These are phyloP conservation scores for Saimiri boliviensis DNA, from an alignment of 2,113 vertebrate genomes.

Conservation along the genomic window DNA sequence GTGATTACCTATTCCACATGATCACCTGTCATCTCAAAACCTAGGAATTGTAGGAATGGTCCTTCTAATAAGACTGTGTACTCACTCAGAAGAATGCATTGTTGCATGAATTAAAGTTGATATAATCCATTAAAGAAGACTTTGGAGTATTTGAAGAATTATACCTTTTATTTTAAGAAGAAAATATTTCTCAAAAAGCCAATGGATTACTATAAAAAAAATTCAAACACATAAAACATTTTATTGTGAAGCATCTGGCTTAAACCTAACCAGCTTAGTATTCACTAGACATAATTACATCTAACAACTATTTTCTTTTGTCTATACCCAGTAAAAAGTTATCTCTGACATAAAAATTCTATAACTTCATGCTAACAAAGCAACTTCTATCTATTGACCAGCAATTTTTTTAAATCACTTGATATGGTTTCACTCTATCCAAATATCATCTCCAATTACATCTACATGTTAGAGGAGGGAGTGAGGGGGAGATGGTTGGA, in stretches of 20 bases:
- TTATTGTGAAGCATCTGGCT: neutral
- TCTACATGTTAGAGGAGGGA: no score
- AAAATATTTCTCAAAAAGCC: neutral
- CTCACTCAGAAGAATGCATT: neutral
- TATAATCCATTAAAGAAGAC: neutral
- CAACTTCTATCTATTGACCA: neutral
- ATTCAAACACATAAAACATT: neutral
- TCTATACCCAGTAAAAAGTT: neutral
- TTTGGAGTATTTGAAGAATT: neutral
- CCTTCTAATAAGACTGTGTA: neutral
- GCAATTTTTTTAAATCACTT: neutral
- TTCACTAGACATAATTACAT: neutral
- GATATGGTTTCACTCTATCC: no score
- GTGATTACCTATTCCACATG: neutral
- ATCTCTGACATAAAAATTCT: neutral
- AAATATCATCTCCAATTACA: no score
- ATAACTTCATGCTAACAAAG: neutral
- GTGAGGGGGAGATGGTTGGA: no score
- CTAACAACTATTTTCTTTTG: neutral
- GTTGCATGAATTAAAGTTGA: neutral
- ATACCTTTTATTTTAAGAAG: neutral
- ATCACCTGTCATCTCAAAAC: neutral
- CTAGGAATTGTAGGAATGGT: neutral
- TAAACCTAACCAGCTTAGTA: neutral
- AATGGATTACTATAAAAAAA: conserved; percentile 2